phyloP scores from a whole-genome alignment of 2,888 invertebrate genomes.

The Phyllotreta cruciferae region DNA sequence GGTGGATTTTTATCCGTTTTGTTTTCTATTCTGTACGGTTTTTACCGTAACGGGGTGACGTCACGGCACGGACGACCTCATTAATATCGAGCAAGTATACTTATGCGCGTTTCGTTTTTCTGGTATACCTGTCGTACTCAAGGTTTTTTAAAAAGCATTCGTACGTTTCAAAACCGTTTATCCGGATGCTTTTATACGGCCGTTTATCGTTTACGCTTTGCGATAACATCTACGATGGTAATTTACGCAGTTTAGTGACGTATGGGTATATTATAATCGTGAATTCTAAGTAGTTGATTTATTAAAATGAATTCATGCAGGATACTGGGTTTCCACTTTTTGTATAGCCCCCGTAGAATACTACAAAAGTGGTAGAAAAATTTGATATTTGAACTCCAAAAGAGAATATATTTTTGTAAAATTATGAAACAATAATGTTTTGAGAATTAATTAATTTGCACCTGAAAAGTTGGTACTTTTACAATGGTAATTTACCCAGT shows the following conservation, averaged over 20 bases:
- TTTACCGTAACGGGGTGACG: constrained; percentile 12
- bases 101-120: constrained; percentile 10
- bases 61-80: constrained; percentile 13
- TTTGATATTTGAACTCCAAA: too few species aligned
- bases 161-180: constrained; percentile 11
- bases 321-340: too few species aligned
- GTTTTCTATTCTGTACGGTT: constrained; percentile 10
- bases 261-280: background rate
- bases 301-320: too few species aligned
- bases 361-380: too few species aligned
- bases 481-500: constrained; percentile 3
- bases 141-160: constrained; percentile 19
- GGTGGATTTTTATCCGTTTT: background rate
- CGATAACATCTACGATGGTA: constrained; percentile 13
- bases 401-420: too few species aligned
- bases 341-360: too few species aligned
- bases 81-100: constrained; percentile 11
- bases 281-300: background rate
- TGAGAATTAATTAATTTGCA: too few species aligned
- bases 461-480: too few species aligned
- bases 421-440: too few species aligned
- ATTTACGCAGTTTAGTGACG: constrained; percentile 8
- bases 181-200: constrained; percentile 11
- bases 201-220: background rate
- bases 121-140: constrained; percentile 18